Evolutionary conservation across 1,140 invertebrate genomes (phyloP).

Genomic region (Drosophila tristis): DNA sequence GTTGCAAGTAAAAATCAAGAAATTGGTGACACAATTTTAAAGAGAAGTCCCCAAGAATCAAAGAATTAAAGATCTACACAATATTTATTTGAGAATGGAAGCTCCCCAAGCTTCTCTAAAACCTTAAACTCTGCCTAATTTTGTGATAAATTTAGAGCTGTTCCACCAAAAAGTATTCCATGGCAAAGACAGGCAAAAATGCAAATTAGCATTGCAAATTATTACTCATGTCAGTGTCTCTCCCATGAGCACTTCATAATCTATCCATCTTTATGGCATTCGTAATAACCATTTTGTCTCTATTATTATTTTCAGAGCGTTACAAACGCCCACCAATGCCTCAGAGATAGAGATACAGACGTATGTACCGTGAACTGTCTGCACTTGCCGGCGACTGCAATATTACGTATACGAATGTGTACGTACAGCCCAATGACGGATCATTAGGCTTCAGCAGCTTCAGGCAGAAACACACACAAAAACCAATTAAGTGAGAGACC

Average conservation of each 20-base stretch:
- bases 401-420: conserved; percentile 57
- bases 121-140: too few species aligned
- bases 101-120: too few species aligned
- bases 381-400: conserved; percentile 31
- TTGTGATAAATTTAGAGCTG: conserved; percentile 20
- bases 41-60: too few species aligned
- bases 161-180: background rate
- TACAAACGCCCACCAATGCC: conserved; percentile 44
- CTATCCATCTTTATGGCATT: conserved; percentile 51
- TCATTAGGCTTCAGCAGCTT: conserved; percentile 41
- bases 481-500: conserved; percentile 54
- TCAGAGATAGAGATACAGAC: too few species aligned
- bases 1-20: too few species aligned
- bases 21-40: too few species aligned
- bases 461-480: conserved; percentile 21
- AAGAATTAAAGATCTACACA: too few species aligned
- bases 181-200: conserved; percentile 23
- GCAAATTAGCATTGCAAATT: conserved; percentile 48
- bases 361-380: conserved; percentile 27
- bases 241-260: conserved; percentile 46
- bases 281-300: conserved; percentile 54
- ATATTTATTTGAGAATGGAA: too few species aligned
- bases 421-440: conserved; percentile 32
- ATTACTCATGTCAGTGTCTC: conserved; percentile 38
- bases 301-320: conserved; percentile 38